A percentile compares a stretch with the other conserved stretches of the same genome.
These are phyloP conservation scores for Galerucella calmariensis DNA, from an alignment of 2,888 invertebrate genomes.

Conservation along the genomic window DNA sequence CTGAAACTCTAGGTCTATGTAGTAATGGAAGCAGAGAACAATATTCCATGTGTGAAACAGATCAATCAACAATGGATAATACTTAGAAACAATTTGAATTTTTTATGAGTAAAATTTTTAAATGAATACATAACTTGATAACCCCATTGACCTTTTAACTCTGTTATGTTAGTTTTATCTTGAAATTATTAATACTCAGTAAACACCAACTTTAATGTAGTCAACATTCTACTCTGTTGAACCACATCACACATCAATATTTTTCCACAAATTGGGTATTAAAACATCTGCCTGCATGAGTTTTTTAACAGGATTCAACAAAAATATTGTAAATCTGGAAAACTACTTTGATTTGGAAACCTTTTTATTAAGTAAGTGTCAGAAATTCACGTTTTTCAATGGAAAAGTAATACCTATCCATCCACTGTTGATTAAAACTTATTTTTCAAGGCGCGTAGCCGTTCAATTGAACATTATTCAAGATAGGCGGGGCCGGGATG, in stretches of 20 bases:
- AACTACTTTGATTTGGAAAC: slow-evolving; percentile 5
- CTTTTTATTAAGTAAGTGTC: slow-evolving; percentile 3
- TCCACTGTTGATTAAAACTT: no score
- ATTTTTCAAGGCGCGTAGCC: no score
- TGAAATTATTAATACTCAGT: background rate
- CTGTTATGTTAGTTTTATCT: background rate
- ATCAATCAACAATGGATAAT: background rate
- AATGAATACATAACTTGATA: background rate
- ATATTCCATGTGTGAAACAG: background rate
- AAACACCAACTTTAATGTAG: background rate
- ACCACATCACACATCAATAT: background rate
- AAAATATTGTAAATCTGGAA: background rate
- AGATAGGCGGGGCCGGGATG: no score
- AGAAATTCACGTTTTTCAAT: no score
- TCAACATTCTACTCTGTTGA: background rate
- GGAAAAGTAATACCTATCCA: no score
- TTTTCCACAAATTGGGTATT: background rate
- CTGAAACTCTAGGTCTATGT: no score
- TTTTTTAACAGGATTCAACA: background rate
- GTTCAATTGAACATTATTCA: no score
- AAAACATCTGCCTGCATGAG: slow-evolving; percentile 2
- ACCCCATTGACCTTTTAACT: background rate
- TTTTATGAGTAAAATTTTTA: background rate
- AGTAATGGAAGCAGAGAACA: background rate
- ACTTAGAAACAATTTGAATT: background rate